Evolutionary conservation across 30 jellyfish, hydroid and myxozoan genomes (phyloP), one percentile per base, ranked within the genome.

Genomic region (Sanderia malayensis): DNA sequence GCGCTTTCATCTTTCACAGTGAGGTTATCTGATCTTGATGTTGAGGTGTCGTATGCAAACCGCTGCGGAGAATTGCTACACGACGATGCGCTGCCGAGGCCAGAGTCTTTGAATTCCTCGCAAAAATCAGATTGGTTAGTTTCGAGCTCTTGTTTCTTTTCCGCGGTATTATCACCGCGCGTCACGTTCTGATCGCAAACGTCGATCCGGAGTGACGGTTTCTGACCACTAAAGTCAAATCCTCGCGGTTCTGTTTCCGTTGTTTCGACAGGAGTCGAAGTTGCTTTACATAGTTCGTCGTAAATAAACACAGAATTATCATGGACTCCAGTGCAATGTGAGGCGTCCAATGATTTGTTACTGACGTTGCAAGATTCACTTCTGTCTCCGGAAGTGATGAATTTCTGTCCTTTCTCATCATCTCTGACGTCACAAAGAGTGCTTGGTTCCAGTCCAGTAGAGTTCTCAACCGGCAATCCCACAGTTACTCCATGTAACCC

Each of bases 81-180:
- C 25, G 87, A 76, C 10, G 87, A 76, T 11, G 87, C 44, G 31
- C 87, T 76, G 18, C 80, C 87, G 7, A 76, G 73, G 24, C 87
- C 87, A 1, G 46, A 44, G 44, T 76, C 87, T 2, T 32, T 65
- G 34, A 59, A 76, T n/a, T n/a, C n/a, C 6, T 20, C 57, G 33
- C 73, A 61, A 69, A 46, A 20, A 2, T 46, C 81, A 24, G 69
- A 27, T 13, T 37, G 52, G 13, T 37, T 37, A n/a, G n/a, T n/a
- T n/a, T n/a, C n/a, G n/a, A n/a, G n/a, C n/a, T n/a, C n/a, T 4
- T 37, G 10, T 13, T 13, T 6, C 13, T 6, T 37, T 13, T 37
- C 52, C 13, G 52, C 52, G 52, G 52, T 37, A 13, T 6, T 37
- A 13, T 37, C 10, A 13, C 52, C 52, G 52, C 52, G 6, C 52